phyloP scores from a whole-genome alignment of 2,113 vertebrate species.

The Morphnarchus princeps region DNA sequence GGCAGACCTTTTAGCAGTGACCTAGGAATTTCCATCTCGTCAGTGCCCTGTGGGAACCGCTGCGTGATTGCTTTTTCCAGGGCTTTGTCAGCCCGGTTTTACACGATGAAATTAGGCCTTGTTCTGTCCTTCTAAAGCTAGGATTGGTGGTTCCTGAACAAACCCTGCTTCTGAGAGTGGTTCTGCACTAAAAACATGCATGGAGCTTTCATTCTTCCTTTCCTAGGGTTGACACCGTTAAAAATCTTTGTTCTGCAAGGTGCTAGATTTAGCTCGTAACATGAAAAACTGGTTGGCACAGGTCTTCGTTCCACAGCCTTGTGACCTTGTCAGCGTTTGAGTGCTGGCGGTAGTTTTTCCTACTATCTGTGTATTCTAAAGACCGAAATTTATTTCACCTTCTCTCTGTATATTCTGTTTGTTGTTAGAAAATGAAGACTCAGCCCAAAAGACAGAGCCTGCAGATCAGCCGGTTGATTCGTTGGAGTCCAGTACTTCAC shows the following conservation, averaged over 20 bases:
- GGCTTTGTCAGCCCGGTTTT: background rate
- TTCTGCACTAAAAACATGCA: background rate
- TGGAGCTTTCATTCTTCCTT: background rate
- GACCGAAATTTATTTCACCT: background rate
- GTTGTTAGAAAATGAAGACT: constrained; percentile 68
- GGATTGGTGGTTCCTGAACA: background rate
- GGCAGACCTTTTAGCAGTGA: background rate
- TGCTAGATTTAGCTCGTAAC: background rate
- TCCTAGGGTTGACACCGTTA: background rate
- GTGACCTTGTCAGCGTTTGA: background rate
- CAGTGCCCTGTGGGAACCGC: background rate
- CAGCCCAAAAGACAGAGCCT: constrained; percentile 16
- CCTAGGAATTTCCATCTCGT: background rate
- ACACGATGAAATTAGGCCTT: background rate
- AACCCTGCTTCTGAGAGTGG: background rate
- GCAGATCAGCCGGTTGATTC: background rate
- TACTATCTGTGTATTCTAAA: background rate
- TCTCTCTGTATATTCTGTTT: background rate
- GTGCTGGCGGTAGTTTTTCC: background rate
- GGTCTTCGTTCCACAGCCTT: background rate
- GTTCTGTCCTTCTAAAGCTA: background rate
- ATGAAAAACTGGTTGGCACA: background rate
- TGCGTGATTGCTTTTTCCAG: background rate
- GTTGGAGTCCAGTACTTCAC: constrained; percentile 10
- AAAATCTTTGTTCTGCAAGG: background rate